These are phyloP conservation scores for Gnatocerus cornutus DNA, from an alignment of 2,888 invertebrate genomes.

Conservation along the genomic window DNA sequence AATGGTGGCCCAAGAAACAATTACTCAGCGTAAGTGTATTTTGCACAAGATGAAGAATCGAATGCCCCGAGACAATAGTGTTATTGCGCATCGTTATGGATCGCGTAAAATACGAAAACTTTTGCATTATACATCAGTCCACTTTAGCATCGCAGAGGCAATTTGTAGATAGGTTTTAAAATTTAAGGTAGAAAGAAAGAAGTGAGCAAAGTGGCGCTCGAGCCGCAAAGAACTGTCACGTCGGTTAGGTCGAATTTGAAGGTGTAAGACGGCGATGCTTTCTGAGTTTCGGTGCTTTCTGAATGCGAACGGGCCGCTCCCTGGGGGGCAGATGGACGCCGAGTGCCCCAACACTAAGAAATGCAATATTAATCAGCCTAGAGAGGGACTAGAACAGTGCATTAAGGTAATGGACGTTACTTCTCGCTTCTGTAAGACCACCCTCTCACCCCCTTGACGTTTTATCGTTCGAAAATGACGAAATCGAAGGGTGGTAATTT, in stretches of 20 bases:
- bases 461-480: constrained; percentile 29
- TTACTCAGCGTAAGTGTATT: not conserved
- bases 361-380: constrained; percentile 78
- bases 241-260: constrained; percentile 58
- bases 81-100: constrained; percentile 52
- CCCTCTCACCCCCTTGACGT: constrained; percentile 12
- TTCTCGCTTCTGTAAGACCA: constrained; percentile 48
- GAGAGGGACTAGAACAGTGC: constrained; percentile 70
- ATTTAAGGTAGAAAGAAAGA: constrained; percentile 64
- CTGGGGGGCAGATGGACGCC: constrained; percentile 65
- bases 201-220: constrained; percentile 52
- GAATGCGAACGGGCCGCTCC: constrained; percentile 61
- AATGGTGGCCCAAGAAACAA: not conserved
- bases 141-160: constrained; percentile 60
- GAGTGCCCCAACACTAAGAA: constrained; percentile 71
- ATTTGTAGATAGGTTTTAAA: constrained; percentile 66
- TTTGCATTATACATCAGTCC: constrained; percentile 59
- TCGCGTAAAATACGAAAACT: constrained; percentile 51
- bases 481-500: constrained; percentile 23
- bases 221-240: constrained; percentile 64
- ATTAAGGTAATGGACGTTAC: constrained; percentile 71
- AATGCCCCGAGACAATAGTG: constrained; percentile 47
- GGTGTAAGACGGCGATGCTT: constrained; percentile 44
- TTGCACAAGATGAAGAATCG: constrained; percentile 32
- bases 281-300: constrained; percentile 55